These are phyloP conservation scores for Electrona antarctica DNA, from an alignment of 2,113 vertebrate genomes.

Conservation along the genomic window DNA sequence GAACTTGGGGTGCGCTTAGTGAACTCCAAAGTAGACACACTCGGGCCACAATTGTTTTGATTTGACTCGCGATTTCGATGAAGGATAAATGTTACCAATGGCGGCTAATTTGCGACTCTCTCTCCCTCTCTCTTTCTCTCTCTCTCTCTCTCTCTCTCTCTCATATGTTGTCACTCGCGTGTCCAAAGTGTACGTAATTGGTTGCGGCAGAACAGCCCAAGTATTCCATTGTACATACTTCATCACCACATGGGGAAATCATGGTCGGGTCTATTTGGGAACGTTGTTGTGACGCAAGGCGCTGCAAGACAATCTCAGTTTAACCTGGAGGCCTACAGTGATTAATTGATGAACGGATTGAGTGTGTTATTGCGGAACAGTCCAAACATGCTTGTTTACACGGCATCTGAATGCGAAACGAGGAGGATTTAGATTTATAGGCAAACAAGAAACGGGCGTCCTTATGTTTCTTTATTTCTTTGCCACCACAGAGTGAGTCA, in stretches of 20 bases:
- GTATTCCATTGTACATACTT: constrained; percentile 60
- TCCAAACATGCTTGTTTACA: too few relatives aligned
- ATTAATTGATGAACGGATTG: constrained; percentile 6
- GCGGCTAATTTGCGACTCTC: constrained; percentile 61
- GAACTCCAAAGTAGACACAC: constrained; percentile 59
- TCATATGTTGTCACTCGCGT: constrained; percentile 46
- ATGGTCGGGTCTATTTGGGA: constrained; percentile 55
- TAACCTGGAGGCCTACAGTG: constrained; percentile 29
- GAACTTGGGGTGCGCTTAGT: constrained; percentile 50
- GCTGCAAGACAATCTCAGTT: constrained; percentile 45
- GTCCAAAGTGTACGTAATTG: constrained; percentile 67
- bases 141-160: constrained; percentile 38
- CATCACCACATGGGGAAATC: constrained; percentile 67
- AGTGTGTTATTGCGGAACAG: not conserved
- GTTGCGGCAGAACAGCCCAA: constrained; percentile 53
- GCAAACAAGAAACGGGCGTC: too few relatives aligned
- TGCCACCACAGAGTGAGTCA: too few relatives aligned
- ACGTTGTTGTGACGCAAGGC: constrained; percentile 50
- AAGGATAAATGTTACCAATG: constrained; percentile 70
- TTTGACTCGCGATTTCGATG: constrained; percentile 65
- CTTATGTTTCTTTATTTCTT: too few relatives aligned
- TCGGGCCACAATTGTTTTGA: constrained; percentile 66
- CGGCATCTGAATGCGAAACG: too few relatives aligned
- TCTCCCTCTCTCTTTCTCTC: constrained; percentile 10
- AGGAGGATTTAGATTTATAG: too few relatives aligned